These are phyloP conservation scores for Emydura subglobosa DNA, from an alignment of 2,113 vertebrate species.

Conservation along the genomic window DNA sequence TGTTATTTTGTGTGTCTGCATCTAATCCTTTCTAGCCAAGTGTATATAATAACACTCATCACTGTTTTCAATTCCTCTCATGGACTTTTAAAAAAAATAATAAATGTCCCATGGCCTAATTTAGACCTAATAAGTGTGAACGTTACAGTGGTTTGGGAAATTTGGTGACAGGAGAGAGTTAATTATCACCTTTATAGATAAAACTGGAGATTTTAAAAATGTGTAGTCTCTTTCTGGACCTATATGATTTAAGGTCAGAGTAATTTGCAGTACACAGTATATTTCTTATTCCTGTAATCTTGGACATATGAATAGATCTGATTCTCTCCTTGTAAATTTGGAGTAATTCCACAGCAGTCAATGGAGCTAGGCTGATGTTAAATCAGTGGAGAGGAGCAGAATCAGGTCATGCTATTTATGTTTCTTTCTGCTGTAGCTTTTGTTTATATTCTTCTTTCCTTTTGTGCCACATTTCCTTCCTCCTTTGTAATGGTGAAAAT, in stretches of 20 bases:
- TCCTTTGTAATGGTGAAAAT: background rate
- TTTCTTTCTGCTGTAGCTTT: background rate
- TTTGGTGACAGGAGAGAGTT: background rate
- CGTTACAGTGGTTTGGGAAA: background rate
- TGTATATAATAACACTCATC: background rate
- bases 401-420: accelerated
- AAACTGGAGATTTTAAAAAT: background rate
- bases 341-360: background rate
- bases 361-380: background rate
- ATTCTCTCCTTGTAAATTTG: background rate
- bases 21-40: background rate
- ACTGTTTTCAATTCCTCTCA: background rate
- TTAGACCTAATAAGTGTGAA: background rate
- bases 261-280: background rate
- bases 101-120: background rate
- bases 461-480: background rate
- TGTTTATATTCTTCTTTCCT: background rate
- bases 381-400: background rate
- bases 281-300: background rate
- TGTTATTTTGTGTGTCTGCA: background rate
- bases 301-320: background rate
- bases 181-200: background rate
- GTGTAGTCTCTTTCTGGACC: background rate
- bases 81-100: background rate
- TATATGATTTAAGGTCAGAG: background rate